These are phyloP conservation scores for Dione juno DNA, from an alignment of 2,888 invertebrate genomes.

Conservation along the genomic window DNA sequence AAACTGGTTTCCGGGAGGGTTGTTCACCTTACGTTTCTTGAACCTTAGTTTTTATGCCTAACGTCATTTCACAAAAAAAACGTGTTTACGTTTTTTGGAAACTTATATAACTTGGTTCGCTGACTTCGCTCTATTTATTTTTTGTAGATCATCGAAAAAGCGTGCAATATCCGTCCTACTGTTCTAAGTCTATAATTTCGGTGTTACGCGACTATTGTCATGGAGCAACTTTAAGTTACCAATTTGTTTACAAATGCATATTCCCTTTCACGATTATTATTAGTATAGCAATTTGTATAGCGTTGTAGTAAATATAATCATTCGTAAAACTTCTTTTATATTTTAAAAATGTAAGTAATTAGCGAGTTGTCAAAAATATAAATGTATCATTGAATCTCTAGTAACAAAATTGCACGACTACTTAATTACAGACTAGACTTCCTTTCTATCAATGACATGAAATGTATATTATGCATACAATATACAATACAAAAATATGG, in stretches of 20 bases:
- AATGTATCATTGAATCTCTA: too few species aligned
- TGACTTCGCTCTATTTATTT: slow-evolving; percentile 13
- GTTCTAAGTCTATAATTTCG: not conserved
- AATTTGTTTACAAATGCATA: not conserved
- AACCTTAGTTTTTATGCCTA: slow-evolving; percentile 47
- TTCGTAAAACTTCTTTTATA: too few species aligned
- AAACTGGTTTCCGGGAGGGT: slow-evolving; percentile 52
- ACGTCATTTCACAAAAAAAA: slow-evolving; percentile 39
- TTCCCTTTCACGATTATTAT: too few species aligned
- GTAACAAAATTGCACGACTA: too few species aligned
- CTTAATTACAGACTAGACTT: too few species aligned
- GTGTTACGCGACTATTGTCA: not conserved
- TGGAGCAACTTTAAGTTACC: not conserved
- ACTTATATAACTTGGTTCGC: slow-evolving; percentile 24
- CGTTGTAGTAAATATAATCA: not conserved
- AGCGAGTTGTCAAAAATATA: too few species aligned
- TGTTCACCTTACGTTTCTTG: slow-evolving; percentile 51
- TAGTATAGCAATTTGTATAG: not conserved
- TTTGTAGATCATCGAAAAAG: slow-evolving; percentile 7
- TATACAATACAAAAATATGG: not conserved
- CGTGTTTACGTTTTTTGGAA: slow-evolving; percentile 39
- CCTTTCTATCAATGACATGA: not conserved
- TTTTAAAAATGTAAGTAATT: too few species aligned
- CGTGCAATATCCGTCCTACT: slow-evolving; percentile 3
- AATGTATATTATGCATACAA: too few species aligned